A percentile compares a stretch with the other conserved stretches of the same genome.
phyloP scores from a whole-genome alignment of 2,888 invertebrate genomes.

The Busseola fusca region DNA sequence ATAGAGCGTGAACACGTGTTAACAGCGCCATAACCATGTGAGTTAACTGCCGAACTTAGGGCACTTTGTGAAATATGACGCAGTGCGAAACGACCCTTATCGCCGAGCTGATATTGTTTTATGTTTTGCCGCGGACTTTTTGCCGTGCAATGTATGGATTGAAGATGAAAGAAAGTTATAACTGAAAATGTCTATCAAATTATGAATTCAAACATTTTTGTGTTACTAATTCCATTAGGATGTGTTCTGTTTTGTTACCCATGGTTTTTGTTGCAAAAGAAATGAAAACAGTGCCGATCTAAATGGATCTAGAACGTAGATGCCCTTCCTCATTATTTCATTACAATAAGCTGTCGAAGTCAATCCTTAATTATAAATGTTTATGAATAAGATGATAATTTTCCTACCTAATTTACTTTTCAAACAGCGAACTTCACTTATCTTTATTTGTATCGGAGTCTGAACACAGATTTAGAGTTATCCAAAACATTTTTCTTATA shows the following conservation, averaged over 20 bases:
- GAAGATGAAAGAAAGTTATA: not conserved
- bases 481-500: constrained; percentile 26
- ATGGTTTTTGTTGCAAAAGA: not conserved
- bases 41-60: constrained; percentile 88
- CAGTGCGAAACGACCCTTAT: constrained; percentile 82
- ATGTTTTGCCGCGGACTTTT: constrained; percentile 53
- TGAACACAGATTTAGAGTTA: constrained; percentile 4
- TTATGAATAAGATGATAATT: not conserved
- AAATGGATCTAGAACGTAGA: not conserved
- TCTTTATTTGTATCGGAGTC: not conserved
- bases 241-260: not conserved
- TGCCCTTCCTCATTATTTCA: not conserved
- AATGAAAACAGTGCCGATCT: not conserved
- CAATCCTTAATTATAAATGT: too few species aligned
- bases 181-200: not conserved
- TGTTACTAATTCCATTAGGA: not conserved
- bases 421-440: not conserved
- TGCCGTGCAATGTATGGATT: constrained; percentile 6
- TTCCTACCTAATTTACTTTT: not conserved
- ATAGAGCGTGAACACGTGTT: constrained; percentile 86
- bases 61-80: constrained; percentile 88
- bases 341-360: not conserved
- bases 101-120: constrained; percentile 77
- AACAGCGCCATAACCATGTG: constrained; percentile 85
- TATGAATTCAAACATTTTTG: not conserved